Base-by-base conservation (phyloP, 2,797 vertebrate species). In the Aeoliscus strigatus region DNA sequence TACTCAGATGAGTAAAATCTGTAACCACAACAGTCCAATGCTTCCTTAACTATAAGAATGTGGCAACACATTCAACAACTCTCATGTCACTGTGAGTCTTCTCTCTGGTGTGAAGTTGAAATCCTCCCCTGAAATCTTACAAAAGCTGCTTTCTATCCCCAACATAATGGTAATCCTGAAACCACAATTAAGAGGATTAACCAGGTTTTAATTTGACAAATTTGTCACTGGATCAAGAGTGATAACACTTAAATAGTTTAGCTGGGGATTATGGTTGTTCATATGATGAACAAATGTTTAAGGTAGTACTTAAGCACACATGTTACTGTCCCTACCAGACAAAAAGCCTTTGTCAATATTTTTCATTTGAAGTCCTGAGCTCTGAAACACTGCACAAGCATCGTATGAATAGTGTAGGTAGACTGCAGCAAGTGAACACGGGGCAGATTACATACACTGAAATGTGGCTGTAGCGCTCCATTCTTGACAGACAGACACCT, bases 361-460 rank as follows among this genome's bases (percentile, higher is more conserved):
- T 9, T n/a, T n/a, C n/a, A n/a, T n/a, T n/a, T n/a, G n/a, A n/a
- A n/a, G n/a, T n/a, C n/a, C n/a, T n/a, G n/a, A n/a, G n/a, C n/a
- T n/a, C n/a, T n/a, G n/a, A n/a, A n/a, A n/a, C n/a, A n/a, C n/a
- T n/a, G n/a, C n/a, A n/a, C n/a, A n/a, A n/a, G n/a, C n/a, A n/a
- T n/a, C n/a, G n/a, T n/a, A n/a, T 27, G 27, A 10, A 10, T 27
- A 27, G 27, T 11, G 10, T 23, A 66, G 36, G 65, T 50, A 28
- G 51, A 60, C 41, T 33, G 28, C 26, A 55, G 43, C 25, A 8
- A 30, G 12, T 52, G 69, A 75, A 61, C 60, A 53, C 65, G 60
- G 65, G 27, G 40, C 53, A 66, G 46, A 75, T 78, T 70, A 78
- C 49, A 63, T 81, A 70, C 74, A 72, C 44, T 59, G 53, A 70